A percentile compares a stretch with the other conserved stretches of the same genome.
phyloP scores from a whole-genome alignment of 2,888 invertebrate species.

The Halocaridina rubra region DNA sequence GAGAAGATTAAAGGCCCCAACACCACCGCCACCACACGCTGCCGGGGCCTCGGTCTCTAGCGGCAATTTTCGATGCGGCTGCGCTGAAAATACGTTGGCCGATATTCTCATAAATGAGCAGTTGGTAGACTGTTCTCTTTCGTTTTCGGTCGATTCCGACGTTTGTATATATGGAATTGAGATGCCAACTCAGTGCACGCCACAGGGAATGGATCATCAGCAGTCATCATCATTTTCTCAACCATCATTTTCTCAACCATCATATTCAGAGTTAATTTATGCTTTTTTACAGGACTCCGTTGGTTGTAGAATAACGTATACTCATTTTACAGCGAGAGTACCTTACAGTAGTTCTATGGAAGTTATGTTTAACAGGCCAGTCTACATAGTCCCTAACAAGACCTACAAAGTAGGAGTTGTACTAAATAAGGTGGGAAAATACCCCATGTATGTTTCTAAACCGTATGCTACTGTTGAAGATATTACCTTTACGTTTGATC shows the following conservation, averaged over 20 bases:
- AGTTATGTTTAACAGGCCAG: slow-evolving; percentile 83
- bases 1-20: slow-evolving; percentile 15
- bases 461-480: slow-evolving; percentile 3
- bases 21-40: not conserved
- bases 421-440: slow-evolving; percentile 84
- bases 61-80: slow-evolving; percentile 21
- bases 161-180: slow-evolving; percentile 79
- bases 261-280: slow-evolving; percentile 82
- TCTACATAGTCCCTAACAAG: slow-evolving; percentile 81
- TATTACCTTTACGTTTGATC: slow-evolving; percentile 30
- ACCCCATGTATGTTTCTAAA: slow-evolving; percentile 71
- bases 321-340: slow-evolving; percentile 83
- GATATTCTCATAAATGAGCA: slow-evolving; percentile 67
- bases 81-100: slow-evolving; percentile 23
- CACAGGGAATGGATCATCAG: not conserved
- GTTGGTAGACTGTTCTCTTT: slow-evolving; percentile 79
- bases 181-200: slow-evolving; percentile 70
- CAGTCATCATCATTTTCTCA: not conserved
- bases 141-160: slow-evolving; percentile 84
- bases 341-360: slow-evolving; percentile 80
- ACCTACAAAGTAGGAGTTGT: slow-evolving; percentile 85
- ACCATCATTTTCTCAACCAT: not conserved
- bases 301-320: slow-evolving; percentile 83
- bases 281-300: slow-evolving; percentile 84
- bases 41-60: not conserved